Base-by-base conservation (phyloP, 2,797 vertebrate species). In the Microcaecilia unicolor region DNA sequence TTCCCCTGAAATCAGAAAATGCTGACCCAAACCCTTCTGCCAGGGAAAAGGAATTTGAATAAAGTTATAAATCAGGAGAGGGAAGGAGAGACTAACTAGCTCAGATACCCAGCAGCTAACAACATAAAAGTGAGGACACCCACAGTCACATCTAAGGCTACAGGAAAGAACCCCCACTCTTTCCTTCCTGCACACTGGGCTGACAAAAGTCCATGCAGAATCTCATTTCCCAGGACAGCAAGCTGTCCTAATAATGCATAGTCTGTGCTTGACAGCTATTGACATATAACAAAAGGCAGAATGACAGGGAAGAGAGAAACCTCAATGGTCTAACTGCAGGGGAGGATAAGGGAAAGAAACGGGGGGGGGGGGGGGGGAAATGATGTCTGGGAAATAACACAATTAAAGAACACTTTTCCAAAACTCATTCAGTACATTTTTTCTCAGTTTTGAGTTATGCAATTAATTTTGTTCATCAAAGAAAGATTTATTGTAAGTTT, bases 331-430 rank as follows among this genome's bases (percentile, higher is more conserved):
- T 1, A 16, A 1, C 15, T 1, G 9, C 1, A 1, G 37, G n/a
- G 25, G 35, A 0, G 33, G 57, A 45, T 44, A 44, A 54, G 44
- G 45, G 39, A 25, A 28, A 32, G 55, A 59, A 54, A 50, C 48
- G 34, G 9, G 51, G 54, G 19, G 38, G 43, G 50, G 39, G 61
- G 37, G 60, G 15, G 14, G 25, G 19, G 29, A 26, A 2, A 50
- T 57, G 44, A 59, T 53, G 26, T 51, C n/a, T n/a, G n/a, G n/a
- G n/a, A n/a, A n/a, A n/a, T n/a, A n/a, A n/a, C n/a, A n/a, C n/a
- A n/a, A n/a, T n/a, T n/a, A n/a, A n/a, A n/a, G n/a, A n/a, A n/a
- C n/a, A n/a, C n/a, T n/a, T n/a, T n/a, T n/a, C n/a, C n/a, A n/a
- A n/a, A n/a, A n/a, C n/a, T n/a, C n/a, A n/a, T n/a, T n/a, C n/a